These are phyloP conservation scores for Microtus pennsylvanicus DNA, from an alignment of 2,113 vertebrate genomes.

Conservation along the genomic window DNA sequence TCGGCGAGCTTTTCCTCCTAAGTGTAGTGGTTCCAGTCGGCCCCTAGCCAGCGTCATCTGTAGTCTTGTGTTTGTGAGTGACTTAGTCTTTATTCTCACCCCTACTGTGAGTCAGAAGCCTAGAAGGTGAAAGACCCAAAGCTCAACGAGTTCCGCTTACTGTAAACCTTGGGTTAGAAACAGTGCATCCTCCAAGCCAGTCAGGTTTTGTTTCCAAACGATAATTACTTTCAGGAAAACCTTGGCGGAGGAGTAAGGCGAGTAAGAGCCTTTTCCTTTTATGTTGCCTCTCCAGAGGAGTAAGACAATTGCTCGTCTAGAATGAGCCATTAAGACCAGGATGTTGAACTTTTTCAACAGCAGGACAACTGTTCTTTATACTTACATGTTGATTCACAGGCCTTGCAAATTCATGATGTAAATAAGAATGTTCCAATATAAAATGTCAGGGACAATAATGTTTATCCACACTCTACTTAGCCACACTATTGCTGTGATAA, in stretches of 20 bases:
- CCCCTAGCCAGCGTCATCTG: neutral
- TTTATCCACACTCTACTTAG: neutral
- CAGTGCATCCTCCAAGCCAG: neutral
- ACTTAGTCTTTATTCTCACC: neutral
- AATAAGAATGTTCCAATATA: neutral
- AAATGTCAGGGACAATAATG: conserved; percentile 30
- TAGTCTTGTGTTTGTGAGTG: neutral
- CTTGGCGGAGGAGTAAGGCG: neutral
- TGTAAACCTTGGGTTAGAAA: conserved; percentile 20
- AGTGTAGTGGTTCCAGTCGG: neutral
- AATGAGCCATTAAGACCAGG: neutral
- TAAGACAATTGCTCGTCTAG: neutral
- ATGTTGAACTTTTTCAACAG: neutral
- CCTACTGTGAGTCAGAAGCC: neutral
- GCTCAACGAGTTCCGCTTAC: neutral
- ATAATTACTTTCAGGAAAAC: neutral
- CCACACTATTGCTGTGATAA: neutral
- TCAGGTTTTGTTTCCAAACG: neutral
- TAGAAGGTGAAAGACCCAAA: neutral
- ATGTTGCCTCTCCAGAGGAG: neutral
- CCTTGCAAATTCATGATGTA: neutral
- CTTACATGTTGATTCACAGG: neutral
- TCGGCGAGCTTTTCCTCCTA: neutral
- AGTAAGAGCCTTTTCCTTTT: neutral
- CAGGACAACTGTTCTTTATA: neutral